Percentiles rank a stretch among this genome's conserved stretches.
Evolutionary conservation across 2,888 invertebrate genomes (phyloP).

Genomic region (Caenorhabditis wallacei): DNA sequence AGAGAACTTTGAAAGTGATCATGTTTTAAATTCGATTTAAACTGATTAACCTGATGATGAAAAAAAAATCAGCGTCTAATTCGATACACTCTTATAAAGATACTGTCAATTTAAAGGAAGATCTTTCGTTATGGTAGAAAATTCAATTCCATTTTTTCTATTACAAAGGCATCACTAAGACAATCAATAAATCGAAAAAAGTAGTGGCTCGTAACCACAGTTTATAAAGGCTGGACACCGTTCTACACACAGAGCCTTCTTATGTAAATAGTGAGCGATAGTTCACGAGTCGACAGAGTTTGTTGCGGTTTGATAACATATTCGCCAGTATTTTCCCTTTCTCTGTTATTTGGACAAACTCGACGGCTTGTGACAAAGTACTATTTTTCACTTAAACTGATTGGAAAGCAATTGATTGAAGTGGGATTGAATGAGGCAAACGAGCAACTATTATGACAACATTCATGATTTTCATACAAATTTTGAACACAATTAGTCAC

Average conservation of each 20-base stretch:
- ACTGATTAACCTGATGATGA: too few relatives aligned
- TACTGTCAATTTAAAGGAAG: too few relatives aligned
- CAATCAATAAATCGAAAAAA: too few relatives aligned
- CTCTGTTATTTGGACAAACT: conserved; percentile 23
- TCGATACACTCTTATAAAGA: too few relatives aligned
- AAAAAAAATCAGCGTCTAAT: too few relatives aligned
- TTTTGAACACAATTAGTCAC: too few relatives aligned
- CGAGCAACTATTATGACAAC: neutral
- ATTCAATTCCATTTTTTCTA: too few relatives aligned
- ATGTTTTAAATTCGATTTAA: too few relatives aligned
- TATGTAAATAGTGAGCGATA: conserved; percentile 49
- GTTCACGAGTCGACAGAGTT: conserved; percentile 55
- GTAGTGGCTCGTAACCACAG: neutral
- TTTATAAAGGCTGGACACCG: conserved; percentile 27
- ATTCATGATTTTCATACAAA: too few relatives aligned
- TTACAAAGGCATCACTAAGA: too few relatives aligned
- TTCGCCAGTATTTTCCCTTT: conserved; percentile 5
- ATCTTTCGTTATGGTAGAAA: too few relatives aligned
- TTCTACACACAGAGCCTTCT: conserved; percentile 32
- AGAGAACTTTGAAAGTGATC: too few relatives aligned
- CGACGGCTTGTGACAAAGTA: conserved; percentile 25
- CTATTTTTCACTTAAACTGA: neutral
- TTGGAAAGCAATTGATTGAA: neutral
- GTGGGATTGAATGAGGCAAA: neutral
- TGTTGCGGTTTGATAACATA: conserved; percentile 59